Evolutionary conservation across 2,113 vertebrate species (phyloP).

Genomic region (Mus spicilegus): DNA sequence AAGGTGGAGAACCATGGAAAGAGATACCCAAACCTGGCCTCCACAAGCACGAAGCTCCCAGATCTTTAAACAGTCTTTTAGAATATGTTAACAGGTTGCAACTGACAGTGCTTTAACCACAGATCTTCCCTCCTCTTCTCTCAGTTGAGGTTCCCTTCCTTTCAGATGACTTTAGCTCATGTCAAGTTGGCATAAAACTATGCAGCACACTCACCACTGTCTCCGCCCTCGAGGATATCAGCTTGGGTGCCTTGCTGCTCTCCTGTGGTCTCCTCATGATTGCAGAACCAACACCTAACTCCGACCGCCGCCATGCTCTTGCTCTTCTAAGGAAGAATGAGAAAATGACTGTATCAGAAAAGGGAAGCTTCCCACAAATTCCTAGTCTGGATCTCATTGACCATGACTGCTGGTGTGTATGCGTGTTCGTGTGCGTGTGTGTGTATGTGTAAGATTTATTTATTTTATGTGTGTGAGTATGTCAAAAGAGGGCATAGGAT

Average conservation of each 20-base stretch:
- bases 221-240: not conserved
- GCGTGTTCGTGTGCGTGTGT: too few species aligned
- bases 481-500: too few species aligned
- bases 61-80: not conserved
- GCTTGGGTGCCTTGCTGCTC: not conserved
- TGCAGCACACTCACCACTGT: not conserved
- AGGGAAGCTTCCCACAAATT: not conserved
- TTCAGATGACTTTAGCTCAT: not conserved
- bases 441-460: too few species aligned
- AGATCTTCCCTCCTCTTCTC: not conserved
- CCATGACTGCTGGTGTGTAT: not conserved
- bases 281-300: slow-evolving; percentile 28
- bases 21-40: not conserved
- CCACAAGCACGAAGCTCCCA: not conserved
- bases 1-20: too few species aligned
- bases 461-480: too few species aligned
- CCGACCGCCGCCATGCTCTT: not conserved
- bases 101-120: not conserved
- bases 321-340: not conserved
- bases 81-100: not conserved
- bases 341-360: slow-evolving; percentile 22
- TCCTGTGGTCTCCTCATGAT: not conserved
- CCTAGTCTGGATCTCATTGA: not conserved
- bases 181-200: not conserved
- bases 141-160: not conserved